Conservation (phyloP, 1,140 invertebrate genomes). For the Rhysida immarginata region DNA sequence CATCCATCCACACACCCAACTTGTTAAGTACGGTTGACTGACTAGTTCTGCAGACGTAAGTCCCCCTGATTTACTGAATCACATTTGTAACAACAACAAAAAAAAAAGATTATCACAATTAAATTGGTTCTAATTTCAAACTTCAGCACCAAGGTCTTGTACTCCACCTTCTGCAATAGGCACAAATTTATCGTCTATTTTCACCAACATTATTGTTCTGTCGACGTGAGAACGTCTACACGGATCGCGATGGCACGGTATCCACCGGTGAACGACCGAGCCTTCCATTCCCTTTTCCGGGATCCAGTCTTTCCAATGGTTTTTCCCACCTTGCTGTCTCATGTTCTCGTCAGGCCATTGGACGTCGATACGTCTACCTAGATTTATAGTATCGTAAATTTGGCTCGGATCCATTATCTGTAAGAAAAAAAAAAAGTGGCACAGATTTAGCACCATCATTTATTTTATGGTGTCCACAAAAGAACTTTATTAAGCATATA, state of each 20-base stretch:
- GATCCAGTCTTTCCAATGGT: slow-evolving; percentile 75
- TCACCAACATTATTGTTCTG: slow-evolving; percentile 74
- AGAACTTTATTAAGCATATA: no score
- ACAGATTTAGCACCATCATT: no score
- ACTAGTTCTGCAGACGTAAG: no score
- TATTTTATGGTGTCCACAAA: no score
- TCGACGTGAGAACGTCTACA: slow-evolving; percentile 73
- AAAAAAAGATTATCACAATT: no score
- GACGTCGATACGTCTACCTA: slow-evolving; percentile 73
- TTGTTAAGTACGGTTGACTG: no score
- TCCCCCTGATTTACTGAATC: no score
- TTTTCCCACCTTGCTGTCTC: slow-evolving; percentile 63
- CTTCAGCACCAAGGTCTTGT: slow-evolving; percentile 56
- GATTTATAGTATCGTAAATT: slow-evolving; percentile 78
- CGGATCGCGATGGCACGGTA: slow-evolving; percentile 71
- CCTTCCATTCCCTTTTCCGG: slow-evolving; percentile 83
- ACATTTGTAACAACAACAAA: no score
- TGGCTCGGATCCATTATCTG: slow-evolving; percentile 57
- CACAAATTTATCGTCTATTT: slow-evolving; percentile 81
- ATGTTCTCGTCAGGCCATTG: slow-evolving; percentile 80
- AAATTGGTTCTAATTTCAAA: no score
- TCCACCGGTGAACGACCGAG: slow-evolving; percentile 76
- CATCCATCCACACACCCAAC: no score
- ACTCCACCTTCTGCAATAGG: slow-evolving; percentile 80
- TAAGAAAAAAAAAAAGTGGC: slow-evolving; percentile 7